phyloP scores from a whole-genome alignment of 2,113 vertebrate genomes.

The Psophia crepitans region DNA sequence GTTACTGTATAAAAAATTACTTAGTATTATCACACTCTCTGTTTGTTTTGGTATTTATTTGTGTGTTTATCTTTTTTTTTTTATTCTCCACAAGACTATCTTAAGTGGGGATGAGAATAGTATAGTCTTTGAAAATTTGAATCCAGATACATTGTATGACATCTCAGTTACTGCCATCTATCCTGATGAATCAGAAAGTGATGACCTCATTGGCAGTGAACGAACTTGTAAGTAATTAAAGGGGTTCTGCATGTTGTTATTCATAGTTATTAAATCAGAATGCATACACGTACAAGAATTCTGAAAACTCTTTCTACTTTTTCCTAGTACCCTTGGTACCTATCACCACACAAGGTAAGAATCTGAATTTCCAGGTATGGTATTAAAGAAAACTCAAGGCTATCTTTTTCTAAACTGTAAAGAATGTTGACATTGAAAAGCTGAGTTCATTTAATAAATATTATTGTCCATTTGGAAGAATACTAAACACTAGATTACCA shows the following conservation, averaged over 20 bases:
- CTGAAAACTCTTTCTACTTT: conserved; percentile 48
- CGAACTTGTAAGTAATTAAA: conserved; percentile 83
- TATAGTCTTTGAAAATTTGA: conserved; percentile 82
- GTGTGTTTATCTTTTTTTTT: not conserved
- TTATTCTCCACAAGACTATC: conserved; percentile 77
- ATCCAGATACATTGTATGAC: conserved; percentile 84
- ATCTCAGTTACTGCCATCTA: conserved; percentile 94
- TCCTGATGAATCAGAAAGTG: conserved; percentile 95
- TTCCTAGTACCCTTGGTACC: conserved; percentile 80
- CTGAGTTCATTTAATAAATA: not conserved
- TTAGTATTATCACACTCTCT: not conserved
- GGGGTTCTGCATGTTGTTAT: not conserved
- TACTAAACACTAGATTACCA: not conserved
- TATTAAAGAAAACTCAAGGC: not conserved
- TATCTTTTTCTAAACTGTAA: not conserved
- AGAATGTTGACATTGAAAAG: not conserved
- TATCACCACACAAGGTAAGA: conserved; percentile 81
- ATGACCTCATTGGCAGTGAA: conserved; percentile 85
- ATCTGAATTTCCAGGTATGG: not conserved
- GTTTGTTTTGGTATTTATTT: not conserved
- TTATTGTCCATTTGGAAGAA: not conserved
- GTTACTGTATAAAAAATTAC: not conserved
- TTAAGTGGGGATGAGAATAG: conserved; percentile 82
- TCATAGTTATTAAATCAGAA: not conserved
- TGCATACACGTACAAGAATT: not conserved